A percentile compares a stretch with the other conserved stretches of the same genome.
Conservation (phyloP, 2,888 invertebrate species). For the Thymelicus lineola region DNA sequence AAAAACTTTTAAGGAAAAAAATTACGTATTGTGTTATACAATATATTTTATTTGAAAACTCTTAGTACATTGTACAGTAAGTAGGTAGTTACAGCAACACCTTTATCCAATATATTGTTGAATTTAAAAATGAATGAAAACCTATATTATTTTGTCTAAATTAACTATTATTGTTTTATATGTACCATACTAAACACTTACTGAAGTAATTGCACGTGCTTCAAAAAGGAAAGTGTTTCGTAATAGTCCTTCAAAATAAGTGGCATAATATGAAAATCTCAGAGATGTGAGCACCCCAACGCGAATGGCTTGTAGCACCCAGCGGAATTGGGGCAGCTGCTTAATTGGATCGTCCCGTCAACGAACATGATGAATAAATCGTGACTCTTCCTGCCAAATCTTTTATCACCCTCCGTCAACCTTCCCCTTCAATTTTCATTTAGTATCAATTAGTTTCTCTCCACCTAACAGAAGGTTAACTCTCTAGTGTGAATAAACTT, state of each 20-base stretch:
- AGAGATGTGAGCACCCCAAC: constrained; percentile 46
- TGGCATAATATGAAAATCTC: constrained; percentile 45
- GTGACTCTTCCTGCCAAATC: constrained; percentile 40
- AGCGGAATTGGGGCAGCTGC: constrained; percentile 51
- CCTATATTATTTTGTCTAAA: too few relatives aligned
- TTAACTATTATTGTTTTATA: too few relatives aligned
- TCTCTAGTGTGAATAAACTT: neutral
- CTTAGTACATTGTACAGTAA: too few relatives aligned
- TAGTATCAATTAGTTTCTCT: constrained; percentile 63
- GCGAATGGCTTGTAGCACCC: constrained; percentile 39
- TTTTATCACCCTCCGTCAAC: constrained; percentile 41
- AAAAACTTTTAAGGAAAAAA: too few relatives aligned
- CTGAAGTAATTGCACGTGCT: constrained; percentile 1
- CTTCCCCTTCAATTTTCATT: constrained; percentile 64
- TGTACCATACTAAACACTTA: neutral
- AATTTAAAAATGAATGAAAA: too few relatives aligned
- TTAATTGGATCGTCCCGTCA: constrained; percentile 49
- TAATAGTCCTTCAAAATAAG: constrained; percentile 37
- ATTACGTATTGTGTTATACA: too few relatives aligned
- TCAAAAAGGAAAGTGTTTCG: neutral
- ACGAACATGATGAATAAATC: constrained; percentile 55
- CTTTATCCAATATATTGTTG: too few relatives aligned
- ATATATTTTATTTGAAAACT: too few relatives aligned
- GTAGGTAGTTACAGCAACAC: too few relatives aligned
- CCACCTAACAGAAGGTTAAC: constrained; percentile 41